phyloP scores from a whole-genome alignment of 2,113 vertebrate genomes.

The Pachycephala philippinensis region DNA sequence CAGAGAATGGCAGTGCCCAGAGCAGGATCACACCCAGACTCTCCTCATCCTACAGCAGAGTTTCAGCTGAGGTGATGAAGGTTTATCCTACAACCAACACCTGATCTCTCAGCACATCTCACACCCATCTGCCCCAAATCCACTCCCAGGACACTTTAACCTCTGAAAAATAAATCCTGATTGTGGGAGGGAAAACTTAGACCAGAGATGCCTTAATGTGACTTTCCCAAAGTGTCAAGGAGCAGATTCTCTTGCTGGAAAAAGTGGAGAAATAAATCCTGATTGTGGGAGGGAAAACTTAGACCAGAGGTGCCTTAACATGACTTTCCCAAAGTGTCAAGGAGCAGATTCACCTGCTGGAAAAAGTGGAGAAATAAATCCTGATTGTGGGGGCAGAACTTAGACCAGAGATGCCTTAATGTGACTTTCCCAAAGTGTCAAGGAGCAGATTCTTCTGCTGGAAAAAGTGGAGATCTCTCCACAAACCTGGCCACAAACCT shows the following conservation, averaged over 20 bases:
- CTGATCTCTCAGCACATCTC: neutral
- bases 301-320: neutral
- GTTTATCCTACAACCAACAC: neutral
- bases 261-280: neutral
- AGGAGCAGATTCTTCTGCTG: neutral
- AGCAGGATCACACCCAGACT: neutral
- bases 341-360: neutral
- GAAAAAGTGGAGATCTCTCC: neutral
- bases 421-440: neutral
- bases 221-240: neutral
- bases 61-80: neutral
- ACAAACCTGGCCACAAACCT: neutral
- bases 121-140: neutral
- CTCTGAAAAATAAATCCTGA: neutral
- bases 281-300: accelerated
- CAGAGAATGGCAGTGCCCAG: neutral
- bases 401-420: neutral
- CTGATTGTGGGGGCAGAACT: no score
- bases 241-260: neutral
- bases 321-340: neutral
- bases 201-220: neutral
- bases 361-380: neutral
- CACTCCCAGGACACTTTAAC: neutral
- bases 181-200: accelerated
- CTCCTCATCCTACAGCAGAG: neutral